Percentiles rank a stretch among this genome's conserved stretches.
These are phyloP conservation scores for Agonopterix subpropinquella DNA, from an alignment of 2,888 invertebrate species.

Conservation along the genomic window DNA sequence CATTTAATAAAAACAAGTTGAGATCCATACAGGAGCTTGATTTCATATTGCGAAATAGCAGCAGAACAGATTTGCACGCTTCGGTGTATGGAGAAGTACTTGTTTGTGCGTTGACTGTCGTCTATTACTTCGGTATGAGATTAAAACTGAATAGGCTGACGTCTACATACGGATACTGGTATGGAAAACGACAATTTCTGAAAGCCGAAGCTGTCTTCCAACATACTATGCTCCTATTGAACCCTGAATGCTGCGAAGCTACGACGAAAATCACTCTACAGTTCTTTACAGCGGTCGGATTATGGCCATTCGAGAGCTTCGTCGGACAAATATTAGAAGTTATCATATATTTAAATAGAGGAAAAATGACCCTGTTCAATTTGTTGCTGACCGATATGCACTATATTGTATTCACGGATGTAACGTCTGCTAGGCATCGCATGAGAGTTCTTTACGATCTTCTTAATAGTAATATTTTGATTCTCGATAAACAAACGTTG, in stretches of 20 bases:
- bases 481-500: constrained; percentile 49
- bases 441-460: constrained; percentile 67
- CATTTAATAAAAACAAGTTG: constrained; percentile 28
- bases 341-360: constrained; percentile 37
- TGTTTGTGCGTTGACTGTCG: constrained; percentile 35
- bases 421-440: constrained; percentile 53
- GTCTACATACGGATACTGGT: constrained; percentile 29
- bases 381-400: constrained; percentile 48
- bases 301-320: constrained; percentile 49
- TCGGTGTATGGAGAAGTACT: constrained; percentile 35
- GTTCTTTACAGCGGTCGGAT: constrained; percentile 33
- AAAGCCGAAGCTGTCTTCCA: constrained; percentile 40
- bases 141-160: constrained; percentile 33
- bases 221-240: constrained; percentile 34
- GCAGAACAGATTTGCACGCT: constrained; percentile 26
- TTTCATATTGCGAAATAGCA: constrained; percentile 26
- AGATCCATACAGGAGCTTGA: constrained; percentile 29
- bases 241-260: constrained; percentile 40
- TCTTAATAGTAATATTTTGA: constrained; percentile 61
- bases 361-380: constrained; percentile 38
- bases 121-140: constrained; percentile 52
- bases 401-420: constrained; percentile 33
- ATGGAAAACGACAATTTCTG: constrained; percentile 31
- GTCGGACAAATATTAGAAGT: constrained; percentile 45
- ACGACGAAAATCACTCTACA: constrained; percentile 39